These are phyloP conservation scores for Anarrhichthys ocellatus DNA, from an alignment of 2,113 vertebrate species.

Conservation along the genomic window DNA sequence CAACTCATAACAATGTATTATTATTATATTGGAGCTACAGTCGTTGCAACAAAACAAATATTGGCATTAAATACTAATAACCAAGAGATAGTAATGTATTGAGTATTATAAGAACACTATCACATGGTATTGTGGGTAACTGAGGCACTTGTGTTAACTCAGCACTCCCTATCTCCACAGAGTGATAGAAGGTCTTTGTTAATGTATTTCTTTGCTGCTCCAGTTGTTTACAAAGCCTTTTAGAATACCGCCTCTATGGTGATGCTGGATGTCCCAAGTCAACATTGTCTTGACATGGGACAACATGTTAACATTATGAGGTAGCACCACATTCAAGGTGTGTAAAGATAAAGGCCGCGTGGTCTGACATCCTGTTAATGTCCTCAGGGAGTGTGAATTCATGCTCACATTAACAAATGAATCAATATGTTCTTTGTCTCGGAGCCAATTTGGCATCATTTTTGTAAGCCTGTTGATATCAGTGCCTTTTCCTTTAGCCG, in stretches of 20 bases:
- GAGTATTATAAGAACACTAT: background rate
- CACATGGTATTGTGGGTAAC: background rate
- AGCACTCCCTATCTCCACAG: background rate
- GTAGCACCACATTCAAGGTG: background rate
- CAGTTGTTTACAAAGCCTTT: conserved; percentile 35
- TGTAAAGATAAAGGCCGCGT: conserved; percentile 44
- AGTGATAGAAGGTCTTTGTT: conserved; percentile 36
- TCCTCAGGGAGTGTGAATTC: conserved; percentile 18
- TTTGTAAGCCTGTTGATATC: background rate
- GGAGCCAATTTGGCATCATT: background rate
- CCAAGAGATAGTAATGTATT: background rate
- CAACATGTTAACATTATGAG: conserved; percentile 28
- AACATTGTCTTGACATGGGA: conserved; percentile 9
- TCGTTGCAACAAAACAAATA: background rate
- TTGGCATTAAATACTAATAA: conserved; percentile 9
- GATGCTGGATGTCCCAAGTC: conserved; percentile 20
- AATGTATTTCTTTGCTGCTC: conserved; percentile 14
- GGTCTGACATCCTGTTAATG: conserved; percentile 31
- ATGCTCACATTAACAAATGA: conserved; percentile 14
- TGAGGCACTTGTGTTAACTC: conserved; percentile 19
- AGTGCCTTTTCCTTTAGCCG: background rate
- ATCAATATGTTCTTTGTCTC: conserved; percentile 5
- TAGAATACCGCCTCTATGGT: conserved; percentile 22
- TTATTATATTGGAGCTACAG: background rate
- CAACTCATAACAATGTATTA: background rate